phyloP scores from a whole-genome alignment of 1,140 invertebrate genomes.

The Asobara japonica region DNA sequence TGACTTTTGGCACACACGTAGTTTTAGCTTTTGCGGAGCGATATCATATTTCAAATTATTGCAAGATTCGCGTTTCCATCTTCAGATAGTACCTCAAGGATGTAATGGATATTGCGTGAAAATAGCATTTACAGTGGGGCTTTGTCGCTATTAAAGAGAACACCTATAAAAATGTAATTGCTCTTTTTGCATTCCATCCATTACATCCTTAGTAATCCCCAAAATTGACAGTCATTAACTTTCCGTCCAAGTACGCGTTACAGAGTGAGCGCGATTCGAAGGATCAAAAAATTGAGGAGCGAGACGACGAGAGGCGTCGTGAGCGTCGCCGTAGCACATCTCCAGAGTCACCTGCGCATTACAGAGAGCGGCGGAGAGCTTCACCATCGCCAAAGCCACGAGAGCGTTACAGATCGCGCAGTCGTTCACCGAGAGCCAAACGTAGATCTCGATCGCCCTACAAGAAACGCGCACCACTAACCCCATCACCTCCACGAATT shows the following conservation, averaged over 20 bases:
- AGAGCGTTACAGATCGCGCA: slow-evolving; percentile 62
- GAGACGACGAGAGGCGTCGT: slow-evolving; percentile 58
- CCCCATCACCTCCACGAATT: slow-evolving; percentile 63
- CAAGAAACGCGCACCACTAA: slow-evolving; percentile 59
- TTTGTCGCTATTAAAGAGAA: too few species aligned
- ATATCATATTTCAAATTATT: too few species aligned
- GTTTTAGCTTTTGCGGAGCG: too few species aligned
- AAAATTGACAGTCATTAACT: too few species aligned
- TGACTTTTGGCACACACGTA: too few species aligned
- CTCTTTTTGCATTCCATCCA: too few species aligned
- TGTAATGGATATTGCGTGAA: neutral
- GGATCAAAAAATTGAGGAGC: slow-evolving; percentile 59
- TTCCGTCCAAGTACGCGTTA: slow-evolving; percentile 26
- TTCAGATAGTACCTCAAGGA: too few species aligned
- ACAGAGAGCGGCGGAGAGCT: slow-evolving; percentile 56
- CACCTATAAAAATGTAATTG: too few species aligned
- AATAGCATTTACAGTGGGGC: too few species aligned
- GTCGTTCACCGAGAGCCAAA: slow-evolving; percentile 61
- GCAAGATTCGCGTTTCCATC: too few species aligned
- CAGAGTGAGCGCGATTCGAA: slow-evolving; percentile 62
- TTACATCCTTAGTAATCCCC: too few species aligned
- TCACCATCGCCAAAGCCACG: slow-evolving; percentile 50
- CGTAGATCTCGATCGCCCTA: slow-evolving; percentile 61
- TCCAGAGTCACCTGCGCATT: slow-evolving; percentile 59
- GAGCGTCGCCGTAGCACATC: slow-evolving; percentile 61